Base-by-base conservation (phyloP, 2,797 vertebrate species). In the Danio albolineatus region DNA sequence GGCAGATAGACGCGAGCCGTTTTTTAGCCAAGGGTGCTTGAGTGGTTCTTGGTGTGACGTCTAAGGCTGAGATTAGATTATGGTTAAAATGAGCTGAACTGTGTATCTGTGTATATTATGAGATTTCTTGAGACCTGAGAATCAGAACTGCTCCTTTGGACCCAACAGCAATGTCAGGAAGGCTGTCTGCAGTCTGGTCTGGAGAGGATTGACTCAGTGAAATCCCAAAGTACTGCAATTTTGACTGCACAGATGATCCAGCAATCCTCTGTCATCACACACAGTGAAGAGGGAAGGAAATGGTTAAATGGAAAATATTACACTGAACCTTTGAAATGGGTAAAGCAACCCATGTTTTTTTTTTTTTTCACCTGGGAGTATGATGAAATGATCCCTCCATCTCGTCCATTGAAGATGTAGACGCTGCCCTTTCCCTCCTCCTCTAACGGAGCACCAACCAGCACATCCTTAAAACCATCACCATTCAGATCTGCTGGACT, bases 111-210 rank as follows among this genome's bases (percentile, higher is more conserved):
- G 3, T 28, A 28, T 28, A 28, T 28, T 28, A 28, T 28, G 28
- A 28, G 28, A 1, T 28, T 3, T 28, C 28, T 1, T 28, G 28
- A 28, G 28, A 28, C 28, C 28, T 95, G 80, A 97, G 90, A 46
- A 96, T 76, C 60, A 94, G 51, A 19, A 93, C 93, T 0, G 10
- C 69, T 0, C 94, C 94, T 43, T 78, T 93, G 75, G 95, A 92
- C 16, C 96, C 95, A 54, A 96, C 94, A 0, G 91, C 92, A 41
- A 96, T 85, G 74, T 96, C 95, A 5, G 87, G 86, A 7, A 97
- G 89, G 0, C 0, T 4, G 9, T 96, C 96, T 2, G 0, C 0
- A n/a, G 91, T 94, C 16, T 91, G 91, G 70, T 96, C 95, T 76
- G 76, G 86, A 46, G 94, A 92, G 0, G 69, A 81, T 65, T 91